Base-by-base conservation (phyloP, 2,888 invertebrate species). In the Sarcophaga carnaria region DNA sequence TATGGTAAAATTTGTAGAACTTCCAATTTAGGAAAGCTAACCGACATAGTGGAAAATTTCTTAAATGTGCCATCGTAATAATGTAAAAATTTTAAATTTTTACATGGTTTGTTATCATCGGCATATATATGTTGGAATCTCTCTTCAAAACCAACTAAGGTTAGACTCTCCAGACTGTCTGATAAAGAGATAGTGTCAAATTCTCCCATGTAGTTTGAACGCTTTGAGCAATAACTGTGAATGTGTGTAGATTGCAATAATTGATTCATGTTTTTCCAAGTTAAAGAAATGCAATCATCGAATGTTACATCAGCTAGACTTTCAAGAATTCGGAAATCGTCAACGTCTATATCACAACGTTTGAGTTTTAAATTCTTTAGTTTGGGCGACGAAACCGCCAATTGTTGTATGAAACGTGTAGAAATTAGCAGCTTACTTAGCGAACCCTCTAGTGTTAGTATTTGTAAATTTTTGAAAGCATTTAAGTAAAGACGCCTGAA, bases 261-360 rank as follows among this genome's bases (percentile, higher is more conserved):
- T 62, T 83, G 77, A 25, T n/a, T 83, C 14, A 83, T 49, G 62
- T 83, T 83, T 8, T 60, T 47, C 83, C 83, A 83, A 11, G 77
- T 83, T n/a, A 83, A 66, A 22, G 66, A 78, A 49, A 49, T 72
- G 25, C 83, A 83, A 22, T 59, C 62, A 8, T 72, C 60, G 8
- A 78, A 71, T 12, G 59, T 17, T 37, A 83, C 12, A 72, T 83
- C 49, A 3, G 8, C 10, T 49, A 83, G 3, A 12, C 4, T 49
- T 4, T 62, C 17, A 4, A 78, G 14, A 27, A 78, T 25, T 22
- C 11, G 3, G 22, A 78, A 83, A 62, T 72, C 37, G 4, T 72
- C 17, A 27, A 83, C 77, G n/a, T 67, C 62, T 6, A 83, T 22
- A 0, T 49, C 47, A 25, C 83, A 83, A n/a, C 78, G 64, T 66